These are phyloP conservation scores for Empis stercorea DNA, from an alignment of 2,888 invertebrate species.

Conservation along the genomic window DNA sequence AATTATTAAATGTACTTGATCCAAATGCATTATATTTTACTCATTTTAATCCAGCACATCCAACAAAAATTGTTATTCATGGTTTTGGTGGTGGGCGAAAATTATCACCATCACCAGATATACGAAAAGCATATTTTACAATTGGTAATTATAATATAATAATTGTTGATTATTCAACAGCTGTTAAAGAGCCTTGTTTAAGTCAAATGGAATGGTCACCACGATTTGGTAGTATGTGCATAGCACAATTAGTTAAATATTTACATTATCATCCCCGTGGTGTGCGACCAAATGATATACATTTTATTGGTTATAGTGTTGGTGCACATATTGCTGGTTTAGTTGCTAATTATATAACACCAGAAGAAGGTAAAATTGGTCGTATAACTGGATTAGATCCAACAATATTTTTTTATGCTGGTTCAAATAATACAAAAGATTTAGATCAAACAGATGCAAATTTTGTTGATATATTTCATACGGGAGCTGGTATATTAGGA, in stretches of 20 bases:
- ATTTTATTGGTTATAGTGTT: conserved; percentile 76
- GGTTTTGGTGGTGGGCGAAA: conserved; percentile 80
- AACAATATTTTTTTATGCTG: conserved; percentile 76
- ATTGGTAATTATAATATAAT: conserved; percentile 73
- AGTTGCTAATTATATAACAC: conserved; percentile 58
- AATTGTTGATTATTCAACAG: conserved; percentile 70
- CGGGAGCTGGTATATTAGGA: conserved; percentile 75
- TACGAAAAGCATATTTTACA: conserved; percentile 69
- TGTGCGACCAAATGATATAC: conserved; percentile 58
- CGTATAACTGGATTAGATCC: conserved; percentile 78
- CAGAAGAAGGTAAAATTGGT: conserved; percentile 60
- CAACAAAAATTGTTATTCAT: conserved; percentile 80
- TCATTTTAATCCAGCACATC: conserved; percentile 62
- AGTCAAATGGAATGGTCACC: conserved; percentile 61
- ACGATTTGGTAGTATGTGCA: conserved; percentile 55
- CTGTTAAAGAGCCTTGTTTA: conserved; percentile 72
- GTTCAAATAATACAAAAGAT: conserved; percentile 65
- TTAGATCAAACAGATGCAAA: conserved; percentile 68
- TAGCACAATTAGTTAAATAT: conserved; percentile 68
- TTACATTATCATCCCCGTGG: conserved; percentile 65
- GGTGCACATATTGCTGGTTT: conserved; percentile 77
- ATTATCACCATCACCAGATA: conserved; percentile 70
- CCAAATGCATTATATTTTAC: conserved; percentile 58
- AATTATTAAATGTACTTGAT: conserved; percentile 55
- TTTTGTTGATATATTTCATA: conserved; percentile 73